Evolutionary conservation across 2,888 invertebrate species (phyloP), one percentile per base, ranked within the genome.

Genomic region (Dicyrtoma fusca): DNA sequence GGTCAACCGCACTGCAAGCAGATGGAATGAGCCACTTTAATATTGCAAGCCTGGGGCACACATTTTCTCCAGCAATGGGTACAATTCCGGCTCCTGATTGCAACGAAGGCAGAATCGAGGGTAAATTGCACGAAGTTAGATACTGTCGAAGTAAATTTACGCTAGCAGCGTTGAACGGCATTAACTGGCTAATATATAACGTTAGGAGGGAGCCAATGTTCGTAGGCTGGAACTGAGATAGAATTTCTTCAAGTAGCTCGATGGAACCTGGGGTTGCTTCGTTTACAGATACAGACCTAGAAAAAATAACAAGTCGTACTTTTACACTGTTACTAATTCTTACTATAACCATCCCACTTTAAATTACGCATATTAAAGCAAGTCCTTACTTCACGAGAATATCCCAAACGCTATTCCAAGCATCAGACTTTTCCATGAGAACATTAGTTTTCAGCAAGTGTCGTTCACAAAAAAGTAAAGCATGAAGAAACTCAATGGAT

Each of bases 361-460:
- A n/a, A n/a, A n/a, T n/a, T n/a, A n/a, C n/a, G n/a, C n/a, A n/a
- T n/a, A n/a, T n/a, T n/a, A n/a, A 42, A 71, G 45, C 25, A 49
- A 34, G 13, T 14, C 21, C 61, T 63, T 72, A 77, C 78, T 72
- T 76, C 13, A 76, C 51, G 11, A 74, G 66, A 3, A 74, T 25
- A 64, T 79, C 78, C 78, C 79, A 80, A 26, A 79, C 69, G 44
- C 68, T 49, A 51, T 70, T 64, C 80, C 80, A 80, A 0, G 72
- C 69, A 17, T 73, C 73, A 13, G 69, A 62, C 14, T 55, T 57
- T 21, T 69, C 66, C 3, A 47, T 70, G 11, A 77, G 3, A 2
- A 72, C 14, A 11, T 66, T 68, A 10, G 53, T 45, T n/a, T 68
- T 47, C 10, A 65, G 21, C 14, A 79, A 63, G 66, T 72, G 70